These are phyloP conservation scores for Siderastrea radians DNA, from an alignment of 92 coral and sea anemone species.

Conservation along the genomic window DNA sequence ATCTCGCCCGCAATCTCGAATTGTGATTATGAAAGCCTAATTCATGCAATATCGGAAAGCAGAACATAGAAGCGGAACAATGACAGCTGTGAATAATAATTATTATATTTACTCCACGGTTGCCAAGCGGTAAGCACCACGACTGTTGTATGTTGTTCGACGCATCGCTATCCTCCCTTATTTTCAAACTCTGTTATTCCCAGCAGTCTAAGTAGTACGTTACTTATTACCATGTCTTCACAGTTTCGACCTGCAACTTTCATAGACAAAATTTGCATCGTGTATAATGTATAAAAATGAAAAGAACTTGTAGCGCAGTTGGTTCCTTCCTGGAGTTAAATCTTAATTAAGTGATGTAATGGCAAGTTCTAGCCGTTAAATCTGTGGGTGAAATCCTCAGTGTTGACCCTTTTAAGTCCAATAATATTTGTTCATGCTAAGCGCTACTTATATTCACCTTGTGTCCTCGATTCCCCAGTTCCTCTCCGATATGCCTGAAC, in stretches of 20 bases:
- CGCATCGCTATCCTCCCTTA: neutral
- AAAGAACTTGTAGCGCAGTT: no score
- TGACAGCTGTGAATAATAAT: neutral
- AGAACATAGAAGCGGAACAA: neutral
- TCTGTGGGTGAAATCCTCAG: no score
- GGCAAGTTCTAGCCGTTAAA: no score
- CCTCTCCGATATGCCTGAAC: conserved; percentile 27
- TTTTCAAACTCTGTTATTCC: no score
- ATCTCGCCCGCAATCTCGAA: neutral
- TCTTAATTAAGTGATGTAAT: no score
- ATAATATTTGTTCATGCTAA: neutral
- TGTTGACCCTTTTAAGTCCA: no score
- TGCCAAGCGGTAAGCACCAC: neutral
- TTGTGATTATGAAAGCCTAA: neutral
- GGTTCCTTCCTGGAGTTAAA: no score
- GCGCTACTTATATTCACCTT: neutral
- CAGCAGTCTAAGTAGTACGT: no score
- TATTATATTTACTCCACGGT: neutral
- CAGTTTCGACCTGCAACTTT: no score
- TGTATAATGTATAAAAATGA: no score
- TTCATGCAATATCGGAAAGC: neutral
- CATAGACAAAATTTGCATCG: no score
- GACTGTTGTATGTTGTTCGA: neutral
- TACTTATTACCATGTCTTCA: no score
- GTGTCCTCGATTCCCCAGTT: conserved; percentile 34